Conservation (phyloP, 2,888 invertebrate genomes). For the Leucophenga maculata region DNA sequence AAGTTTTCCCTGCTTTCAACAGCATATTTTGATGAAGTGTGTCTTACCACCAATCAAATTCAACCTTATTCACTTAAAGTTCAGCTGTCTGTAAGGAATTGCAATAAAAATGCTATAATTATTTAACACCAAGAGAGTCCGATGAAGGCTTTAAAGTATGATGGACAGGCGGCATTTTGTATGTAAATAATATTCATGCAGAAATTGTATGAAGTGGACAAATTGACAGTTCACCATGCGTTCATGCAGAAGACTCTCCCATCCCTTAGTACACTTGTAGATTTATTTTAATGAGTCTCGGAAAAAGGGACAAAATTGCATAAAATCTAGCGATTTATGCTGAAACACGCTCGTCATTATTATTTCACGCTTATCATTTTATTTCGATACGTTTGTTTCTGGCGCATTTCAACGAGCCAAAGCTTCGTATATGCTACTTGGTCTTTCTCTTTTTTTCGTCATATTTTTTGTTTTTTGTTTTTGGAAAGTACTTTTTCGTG, state of each 20-base stretch:
- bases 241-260: conserved; percentile 5
- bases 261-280: not conserved
- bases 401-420: conserved; percentile 6
- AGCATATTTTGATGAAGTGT: too few relatives aligned
- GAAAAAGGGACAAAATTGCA: conserved; percentile 19
- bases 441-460: conserved; percentile 7
- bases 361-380: conserved; percentile 65
- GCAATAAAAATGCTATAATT: not conserved
- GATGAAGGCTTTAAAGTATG: too few relatives aligned
- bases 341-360: conserved; percentile 62
- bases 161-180: not conserved
- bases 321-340: conserved; percentile 54
- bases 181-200: not conserved
- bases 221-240: not conserved
- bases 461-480: conserved; percentile 21
- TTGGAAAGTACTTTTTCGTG: conserved; percentile 59
- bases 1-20: too few relatives aligned
- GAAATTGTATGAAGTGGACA: conserved; percentile 12
- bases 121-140: too few relatives aligned
- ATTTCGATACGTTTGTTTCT: conserved; percentile 54
- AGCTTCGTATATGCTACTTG: not conserved
- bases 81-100: not conserved
- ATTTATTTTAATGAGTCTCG: conserved; percentile 11
- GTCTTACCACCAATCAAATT: not conserved
- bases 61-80: not conserved